Conservation (phyloP, 2,797 vertebrate species). For the Spheniscus humboldti region DNA sequence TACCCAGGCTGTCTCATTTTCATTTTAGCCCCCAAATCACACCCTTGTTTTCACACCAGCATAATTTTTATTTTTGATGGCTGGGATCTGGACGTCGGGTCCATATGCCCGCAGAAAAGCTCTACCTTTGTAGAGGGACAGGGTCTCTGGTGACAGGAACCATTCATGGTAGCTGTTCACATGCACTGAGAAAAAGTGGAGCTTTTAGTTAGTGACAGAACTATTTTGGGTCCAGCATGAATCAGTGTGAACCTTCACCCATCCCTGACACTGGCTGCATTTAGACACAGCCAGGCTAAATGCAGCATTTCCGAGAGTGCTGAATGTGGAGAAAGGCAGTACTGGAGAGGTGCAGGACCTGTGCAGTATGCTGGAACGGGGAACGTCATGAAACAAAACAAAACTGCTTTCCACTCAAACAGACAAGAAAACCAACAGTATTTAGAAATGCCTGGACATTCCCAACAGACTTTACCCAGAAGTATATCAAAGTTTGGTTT, state of each 20-base stretch:
- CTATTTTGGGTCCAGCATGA: background rate
- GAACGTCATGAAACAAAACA: background rate
- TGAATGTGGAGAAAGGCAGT: background rate
- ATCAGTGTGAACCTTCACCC: background rate
- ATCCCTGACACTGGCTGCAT: background rate
- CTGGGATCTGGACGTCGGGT: background rate
- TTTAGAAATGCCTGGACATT: slow-evolving; percentile 10
- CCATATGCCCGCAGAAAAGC: background rate
- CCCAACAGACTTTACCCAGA: background rate
- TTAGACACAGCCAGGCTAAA: background rate
- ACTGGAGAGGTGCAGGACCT: background rate
- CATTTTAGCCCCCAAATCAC: background rate
- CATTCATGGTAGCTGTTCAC: background rate
- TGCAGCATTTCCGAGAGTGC: background rate
- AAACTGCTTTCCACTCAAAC: background rate
- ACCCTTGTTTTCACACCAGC: background rate
- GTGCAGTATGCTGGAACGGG: background rate
- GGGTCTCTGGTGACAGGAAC: background rate
- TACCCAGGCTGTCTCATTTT: background rate
- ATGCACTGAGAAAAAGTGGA: background rate
- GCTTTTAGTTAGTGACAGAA: background rate
- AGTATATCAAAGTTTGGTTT: slow-evolving; percentile 37
- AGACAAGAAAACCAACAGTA: background rate
- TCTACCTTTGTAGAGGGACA: background rate
- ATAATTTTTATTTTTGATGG: background rate